These are phyloP conservation scores for Zaprionus inermis DNA, from an alignment of 1,140 invertebrate genomes.

Conservation along the genomic window DNA sequence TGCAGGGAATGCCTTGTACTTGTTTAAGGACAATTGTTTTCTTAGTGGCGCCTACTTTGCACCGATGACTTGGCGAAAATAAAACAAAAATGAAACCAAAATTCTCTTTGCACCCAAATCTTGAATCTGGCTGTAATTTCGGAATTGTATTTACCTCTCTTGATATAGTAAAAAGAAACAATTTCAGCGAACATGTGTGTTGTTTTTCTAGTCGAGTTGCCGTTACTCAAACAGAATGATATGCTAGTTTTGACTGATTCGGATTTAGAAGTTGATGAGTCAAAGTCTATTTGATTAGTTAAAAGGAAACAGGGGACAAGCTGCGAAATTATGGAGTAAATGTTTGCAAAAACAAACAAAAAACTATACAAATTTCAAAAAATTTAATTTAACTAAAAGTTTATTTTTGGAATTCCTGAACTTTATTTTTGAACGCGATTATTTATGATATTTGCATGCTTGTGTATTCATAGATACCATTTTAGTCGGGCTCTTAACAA, in stretches of 20 bases:
- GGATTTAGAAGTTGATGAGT: not conserved
- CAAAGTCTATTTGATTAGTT: not conserved
- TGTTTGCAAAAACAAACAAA: too few species aligned
- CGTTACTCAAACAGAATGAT: slow-evolving; percentile 1
- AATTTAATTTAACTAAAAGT: too few species aligned
- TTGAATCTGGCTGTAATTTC: not conserved
- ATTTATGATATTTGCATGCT: not conserved
- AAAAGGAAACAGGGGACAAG: not conserved
- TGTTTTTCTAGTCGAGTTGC: not conserved
- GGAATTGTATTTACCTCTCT: slow-evolving; percentile 3
- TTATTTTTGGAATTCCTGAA: not conserved
- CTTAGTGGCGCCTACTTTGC: slow-evolving; percentile 54
- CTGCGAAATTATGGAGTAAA: not conserved
- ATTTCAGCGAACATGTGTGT: slow-evolving; percentile 2
- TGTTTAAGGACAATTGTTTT: slow-evolving; percentile 64
- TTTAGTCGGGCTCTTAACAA: not conserved
- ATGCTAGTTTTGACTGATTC: slow-evolving; percentile 1
- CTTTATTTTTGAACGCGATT: not conserved
- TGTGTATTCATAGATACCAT: not conserved
- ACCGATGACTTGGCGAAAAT: slow-evolving; percentile 28
- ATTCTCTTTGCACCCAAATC: not conserved
- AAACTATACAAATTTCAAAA: too few species aligned
- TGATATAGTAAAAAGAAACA: not conserved
- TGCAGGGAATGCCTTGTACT: slow-evolving; percentile 38
- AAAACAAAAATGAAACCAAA: not conserved